Base-by-base conservation (phyloP, 2,888 invertebrate genomes). In the Luperina testacea region DNA sequence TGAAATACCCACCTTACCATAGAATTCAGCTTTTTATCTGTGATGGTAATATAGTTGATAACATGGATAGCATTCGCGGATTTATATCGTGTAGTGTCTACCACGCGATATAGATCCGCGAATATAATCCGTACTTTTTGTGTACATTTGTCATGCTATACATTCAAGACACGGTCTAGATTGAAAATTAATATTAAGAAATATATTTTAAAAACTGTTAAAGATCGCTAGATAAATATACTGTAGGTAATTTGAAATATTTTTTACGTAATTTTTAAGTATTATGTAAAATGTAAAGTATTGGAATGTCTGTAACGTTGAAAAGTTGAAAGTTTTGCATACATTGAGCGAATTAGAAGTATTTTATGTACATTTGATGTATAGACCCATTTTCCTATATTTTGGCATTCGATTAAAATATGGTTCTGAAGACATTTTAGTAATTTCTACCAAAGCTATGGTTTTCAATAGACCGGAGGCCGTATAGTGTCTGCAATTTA, bases 171-270 rank as follows among this genome's bases (percentile, higher is more conserved):
- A 77, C 9, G 65, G 51, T 63, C 32, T 87, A 81, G 72, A 72
- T 74, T 71, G 48, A 81, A 81, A 76, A 67, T 38, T 78, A 48
- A 72, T 32, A 65, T 48, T 79, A 81, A 84, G 80, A 75, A 78
- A 83, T 82, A 79, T 82, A 81, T 88, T 88, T 85, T 78, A 85
- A 88, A 88, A 71, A 82, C 15, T 86, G 82, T 88, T 82, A 77
- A 78, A 85, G 45, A 76, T 79, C 87, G 88, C 87, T 88, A 88
- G 88, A 72, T 72, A 77, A 86, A 74, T 83, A 78, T 87, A 87
- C 77, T 80, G 75, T 87, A 88, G 78, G 78, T 83, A 81, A 84
- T 84, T 83, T 72, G 59, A 85, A 83, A 82, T 89, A 84, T 86
- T 87, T 86, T 84, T 83, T 88, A 81, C 88, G 65, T 88, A 84